Percentiles rank a stretch among this genome's conserved stretches.
phyloP scores from a whole-genome alignment of 2,888 invertebrate species.

The Aporophyla lueneburgensis region DNA sequence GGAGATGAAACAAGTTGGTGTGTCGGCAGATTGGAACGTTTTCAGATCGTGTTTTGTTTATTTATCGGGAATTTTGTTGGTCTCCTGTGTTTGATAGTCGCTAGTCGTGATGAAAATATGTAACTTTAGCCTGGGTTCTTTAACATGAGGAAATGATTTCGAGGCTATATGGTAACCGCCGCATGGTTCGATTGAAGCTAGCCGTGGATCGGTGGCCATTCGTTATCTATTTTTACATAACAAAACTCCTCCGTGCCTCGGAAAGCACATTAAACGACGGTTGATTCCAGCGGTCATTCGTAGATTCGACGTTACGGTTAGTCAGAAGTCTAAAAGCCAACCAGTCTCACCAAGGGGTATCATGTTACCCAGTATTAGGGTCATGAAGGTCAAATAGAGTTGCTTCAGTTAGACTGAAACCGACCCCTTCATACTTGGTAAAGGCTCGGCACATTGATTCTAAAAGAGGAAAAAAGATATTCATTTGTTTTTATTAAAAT shows the following conservation, averaged over 20 bases:
- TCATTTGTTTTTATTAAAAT: neutral
- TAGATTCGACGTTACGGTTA: neutral
- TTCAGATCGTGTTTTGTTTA: conserved; percentile 53
- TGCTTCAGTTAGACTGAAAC: too few relatives aligned
- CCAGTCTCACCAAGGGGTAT: too few relatives aligned
- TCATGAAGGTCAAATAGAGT: too few relatives aligned
- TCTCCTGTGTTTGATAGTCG: neutral
- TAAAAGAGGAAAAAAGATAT: neutral
- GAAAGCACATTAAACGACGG: neutral
- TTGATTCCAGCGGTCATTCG: neutral
- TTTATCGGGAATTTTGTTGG: conserved; percentile 15
- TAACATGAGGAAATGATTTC: too few relatives aligned
- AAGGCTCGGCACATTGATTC: too few relatives aligned
- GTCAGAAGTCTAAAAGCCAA: neutral
- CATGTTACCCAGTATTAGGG: too few relatives aligned
- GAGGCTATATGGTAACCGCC: too few relatives aligned
- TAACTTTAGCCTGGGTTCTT: too few relatives aligned
- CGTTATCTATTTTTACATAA: neutral
- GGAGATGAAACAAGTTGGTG: conserved; percentile 69
- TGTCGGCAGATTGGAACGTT: conserved; percentile 58
- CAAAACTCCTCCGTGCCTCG: neutral
- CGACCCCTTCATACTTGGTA: too few relatives aligned
- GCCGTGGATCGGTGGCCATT: too few relatives aligned
- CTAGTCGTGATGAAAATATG: neutral
- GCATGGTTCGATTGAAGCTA: too few relatives aligned